Evolutionary conservation across 2,888 invertebrate species (phyloP).

Genomic region (Ellobium chinense): DNA sequence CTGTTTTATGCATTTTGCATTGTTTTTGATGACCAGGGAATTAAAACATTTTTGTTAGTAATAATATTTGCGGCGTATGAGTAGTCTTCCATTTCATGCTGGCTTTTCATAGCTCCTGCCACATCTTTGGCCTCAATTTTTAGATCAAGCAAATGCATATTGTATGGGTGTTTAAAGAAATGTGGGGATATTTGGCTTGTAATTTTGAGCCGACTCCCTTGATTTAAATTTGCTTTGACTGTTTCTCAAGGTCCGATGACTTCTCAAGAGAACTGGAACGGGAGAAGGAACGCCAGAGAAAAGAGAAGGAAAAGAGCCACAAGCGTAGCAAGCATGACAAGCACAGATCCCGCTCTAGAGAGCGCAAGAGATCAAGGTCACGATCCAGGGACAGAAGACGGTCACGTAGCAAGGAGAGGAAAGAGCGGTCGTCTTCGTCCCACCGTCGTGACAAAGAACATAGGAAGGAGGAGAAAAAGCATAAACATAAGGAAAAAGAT

Average conservation of each 20-base stretch:
- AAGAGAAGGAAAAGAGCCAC: constrained; percentile 56
- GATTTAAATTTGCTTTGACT: neutral
- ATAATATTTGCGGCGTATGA: no score
- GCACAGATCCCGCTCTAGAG: constrained; percentile 46
- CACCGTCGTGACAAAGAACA: constrained; percentile 25
- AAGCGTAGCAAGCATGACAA: constrained; percentile 26
- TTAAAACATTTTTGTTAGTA: no score
- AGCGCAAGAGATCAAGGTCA: constrained; percentile 37
- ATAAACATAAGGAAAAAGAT: constrained; percentile 33
- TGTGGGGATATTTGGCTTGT: no score
- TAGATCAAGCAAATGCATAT: no score
- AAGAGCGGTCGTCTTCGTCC: constrained; percentile 44
- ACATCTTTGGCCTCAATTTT: no score
- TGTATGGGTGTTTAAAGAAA: no score
- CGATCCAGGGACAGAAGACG: constrained; percentile 8
- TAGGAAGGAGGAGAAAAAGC: constrained; percentile 41
- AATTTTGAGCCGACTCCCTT: neutral
- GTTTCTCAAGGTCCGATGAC: constrained; percentile 52
- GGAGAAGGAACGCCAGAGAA: constrained; percentile 66
- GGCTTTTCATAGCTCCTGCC: no score
- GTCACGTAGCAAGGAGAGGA: constrained; percentile 9
- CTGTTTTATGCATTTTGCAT: no score
- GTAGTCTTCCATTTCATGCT: no score
- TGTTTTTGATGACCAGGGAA: no score
- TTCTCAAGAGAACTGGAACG: constrained; percentile 66